Evolutionary conservation across 35 echinoderm and acorn worm genomes (phyloP).

Genomic region (Nesometra sesokonis): DNA sequence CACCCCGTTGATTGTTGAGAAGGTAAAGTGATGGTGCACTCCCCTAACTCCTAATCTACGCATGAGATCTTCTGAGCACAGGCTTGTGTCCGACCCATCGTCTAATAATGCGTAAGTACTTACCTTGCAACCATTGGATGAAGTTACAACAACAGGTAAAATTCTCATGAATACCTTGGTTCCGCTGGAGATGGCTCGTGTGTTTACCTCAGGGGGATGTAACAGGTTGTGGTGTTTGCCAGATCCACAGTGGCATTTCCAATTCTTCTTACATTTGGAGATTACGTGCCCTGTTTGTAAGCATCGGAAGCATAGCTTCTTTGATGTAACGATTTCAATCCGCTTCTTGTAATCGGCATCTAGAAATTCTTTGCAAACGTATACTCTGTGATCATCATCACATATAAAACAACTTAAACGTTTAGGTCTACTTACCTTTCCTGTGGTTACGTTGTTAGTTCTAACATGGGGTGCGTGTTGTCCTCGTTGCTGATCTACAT

Average conservation of each 20-base stretch:
- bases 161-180: constrained; percentile 26
- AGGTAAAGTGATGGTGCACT: constrained; percentile 5
- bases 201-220: not conserved
- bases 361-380: constrained; percentile 8
- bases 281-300: not conserved
- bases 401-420: constrained; percentile 20
- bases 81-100: constrained; percentile 26
- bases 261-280: not conserved
- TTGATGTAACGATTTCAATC: not conserved
- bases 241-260: constrained; percentile 12
- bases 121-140: constrained; percentile 12
- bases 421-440: not conserved
- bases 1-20: constrained; percentile 8
- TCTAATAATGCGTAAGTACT: constrained; percentile 24
- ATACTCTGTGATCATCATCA: constrained; percentile 8
- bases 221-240: not conserved
- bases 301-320: constrained; percentile 24
- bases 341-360: constrained; percentile 4
- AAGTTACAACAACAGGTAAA: constrained; percentile 14
- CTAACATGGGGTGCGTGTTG: too few species aligned
- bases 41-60: constrained; percentile 14
- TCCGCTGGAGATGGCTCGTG: constrained; percentile 8
- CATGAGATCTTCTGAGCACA: constrained; percentile 11
- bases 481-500: too few species aligned
- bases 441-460: too few species aligned